Conservation (phyloP, 2,113 vertebrate species). For the Phycodurus eques region DNA sequence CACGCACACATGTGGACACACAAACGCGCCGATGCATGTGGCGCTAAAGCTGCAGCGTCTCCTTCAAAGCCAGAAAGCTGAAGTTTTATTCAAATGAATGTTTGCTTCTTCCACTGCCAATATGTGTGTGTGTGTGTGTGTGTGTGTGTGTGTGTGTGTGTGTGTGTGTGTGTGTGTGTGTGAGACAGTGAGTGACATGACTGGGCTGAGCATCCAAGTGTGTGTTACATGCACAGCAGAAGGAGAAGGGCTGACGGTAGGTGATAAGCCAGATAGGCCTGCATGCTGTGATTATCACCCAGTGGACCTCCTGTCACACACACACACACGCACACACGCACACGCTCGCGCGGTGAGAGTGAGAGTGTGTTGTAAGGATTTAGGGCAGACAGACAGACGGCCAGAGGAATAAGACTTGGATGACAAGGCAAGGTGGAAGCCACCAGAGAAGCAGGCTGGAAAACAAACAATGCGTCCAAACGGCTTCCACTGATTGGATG, state of each 20-base stretch:
- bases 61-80: conserved; percentile 93
- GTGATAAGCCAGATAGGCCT: conserved; percentile 98
- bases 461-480: conserved; percentile 6
- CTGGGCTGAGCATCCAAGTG: conserved; percentile 35
- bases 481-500: neutral
- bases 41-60: conserved; percentile 78
- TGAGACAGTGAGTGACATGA: conserved; percentile 42
- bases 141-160: conserved; percentile 39
- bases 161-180: conserved; percentile 35
- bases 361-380: conserved; percentile 63
- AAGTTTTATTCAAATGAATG: conserved; percentile 97
- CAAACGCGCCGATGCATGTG: conserved; percentile 24
- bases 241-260: conserved; percentile 97
- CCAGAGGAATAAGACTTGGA: conserved; percentile 57
- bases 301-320: conserved; percentile 68
- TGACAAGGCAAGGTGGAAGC: conserved; percentile 61
- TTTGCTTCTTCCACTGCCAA: conserved; percentile 99
- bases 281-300: conserved; percentile 77
- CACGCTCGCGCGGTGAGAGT: conserved; percentile 43
- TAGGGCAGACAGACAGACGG: conserved; percentile 49
- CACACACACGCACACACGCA: conserved; percentile 38
- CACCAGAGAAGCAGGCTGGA: conserved; percentile 57
- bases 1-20: conserved; percentile 22
- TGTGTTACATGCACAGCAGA: conserved; percentile 82
- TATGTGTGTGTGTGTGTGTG: conserved; percentile 71